Evolutionary conservation across 2,113 vertebrate genomes (phyloP).

Genomic region (Takifugu bimaculatus): DNA sequence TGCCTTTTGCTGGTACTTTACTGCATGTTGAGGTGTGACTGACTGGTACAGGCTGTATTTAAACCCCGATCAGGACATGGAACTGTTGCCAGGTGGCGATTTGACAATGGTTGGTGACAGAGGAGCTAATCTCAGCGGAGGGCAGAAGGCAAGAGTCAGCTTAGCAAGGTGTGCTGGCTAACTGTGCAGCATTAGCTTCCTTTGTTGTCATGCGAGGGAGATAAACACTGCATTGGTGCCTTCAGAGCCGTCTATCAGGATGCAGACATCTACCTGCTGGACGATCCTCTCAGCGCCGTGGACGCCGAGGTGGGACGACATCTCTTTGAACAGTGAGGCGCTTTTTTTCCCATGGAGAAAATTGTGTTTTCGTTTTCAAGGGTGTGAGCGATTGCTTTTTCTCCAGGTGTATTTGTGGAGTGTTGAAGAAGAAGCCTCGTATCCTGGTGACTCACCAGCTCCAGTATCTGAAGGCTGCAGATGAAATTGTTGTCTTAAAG

Average conservation of each 20-base stretch:
- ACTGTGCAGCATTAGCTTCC: not conserved
- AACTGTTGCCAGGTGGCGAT: conserved; percentile 85
- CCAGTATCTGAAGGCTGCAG: conserved; percentile 87
- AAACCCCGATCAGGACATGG: conserved; percentile 79
- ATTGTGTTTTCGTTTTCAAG: too few species aligned
- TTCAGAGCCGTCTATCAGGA: conserved; percentile 92
- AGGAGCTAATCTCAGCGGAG: conserved; percentile 89
- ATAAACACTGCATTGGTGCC: conserved; percentile 18
- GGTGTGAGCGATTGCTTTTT: conserved; percentile 1
- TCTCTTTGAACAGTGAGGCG: conserved; percentile 88
- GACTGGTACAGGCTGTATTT: conserved; percentile 26
- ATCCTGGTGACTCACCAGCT: conserved; percentile 94
- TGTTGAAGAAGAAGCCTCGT: conserved; percentile 84
- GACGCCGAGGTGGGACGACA: conserved; percentile 91
- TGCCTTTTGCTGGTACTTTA: not conserved
- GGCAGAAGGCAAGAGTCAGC: conserved; percentile 92
- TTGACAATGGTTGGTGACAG: conserved; percentile 88
- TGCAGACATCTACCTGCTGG: conserved; percentile 93
- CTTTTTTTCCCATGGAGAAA: not conserved
- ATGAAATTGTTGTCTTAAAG: conserved; percentile 89
- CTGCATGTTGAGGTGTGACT: not conserved
- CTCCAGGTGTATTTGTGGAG: conserved; percentile 88
- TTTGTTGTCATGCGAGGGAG: not conserved
- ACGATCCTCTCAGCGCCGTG: conserved; percentile 93
- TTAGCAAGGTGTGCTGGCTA: conserved; percentile 80